Percentiles rank a stretch among this genome's conserved stretches.
Conservation (phyloP, 2,113 vertebrate species). For the Sitta europaea region DNA sequence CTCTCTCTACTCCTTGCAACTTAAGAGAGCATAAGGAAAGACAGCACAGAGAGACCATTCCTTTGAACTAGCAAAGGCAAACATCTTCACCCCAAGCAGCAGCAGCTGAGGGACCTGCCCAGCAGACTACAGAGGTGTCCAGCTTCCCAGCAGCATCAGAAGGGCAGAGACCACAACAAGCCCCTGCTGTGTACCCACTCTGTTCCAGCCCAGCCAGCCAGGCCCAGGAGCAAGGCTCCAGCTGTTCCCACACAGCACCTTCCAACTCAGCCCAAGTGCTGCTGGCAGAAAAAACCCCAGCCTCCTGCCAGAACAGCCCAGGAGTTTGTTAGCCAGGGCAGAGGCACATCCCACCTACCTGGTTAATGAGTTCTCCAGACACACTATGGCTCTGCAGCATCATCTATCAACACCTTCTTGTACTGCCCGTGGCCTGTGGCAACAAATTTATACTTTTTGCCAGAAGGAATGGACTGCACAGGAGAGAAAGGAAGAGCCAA, state of each 20-base stretch:
- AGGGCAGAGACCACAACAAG: background rate
- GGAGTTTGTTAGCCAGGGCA: background rate
- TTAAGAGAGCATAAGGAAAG: background rate
- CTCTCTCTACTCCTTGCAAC: background rate
- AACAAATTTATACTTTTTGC: conserved; percentile 86
- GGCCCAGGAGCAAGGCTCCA: background rate
- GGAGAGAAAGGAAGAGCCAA: background rate
- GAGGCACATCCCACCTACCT: conserved; percentile 43
- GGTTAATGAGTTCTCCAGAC: conserved; percentile 5
- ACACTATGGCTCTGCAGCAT: conserved; percentile 39
- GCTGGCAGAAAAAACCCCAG: background rate
- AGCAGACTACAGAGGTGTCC: background rate
- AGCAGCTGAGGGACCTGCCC: background rate
- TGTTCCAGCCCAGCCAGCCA: background rate
- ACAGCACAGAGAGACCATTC: background rate
- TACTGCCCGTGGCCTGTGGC: conserved; percentile 89
- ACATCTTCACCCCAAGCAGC: background rate
- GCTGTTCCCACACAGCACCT: background rate
- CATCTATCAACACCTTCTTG: conserved; percentile 81
- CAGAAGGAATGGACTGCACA: conserved; percentile 68
- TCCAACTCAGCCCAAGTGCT: background rate
- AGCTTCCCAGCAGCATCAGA: background rate
- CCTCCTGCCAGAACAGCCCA: background rate
- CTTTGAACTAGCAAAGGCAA: background rate
- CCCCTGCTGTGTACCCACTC: background rate